Percentiles rank a stretch among this genome's conserved stretches.
These are phyloP conservation scores for Xerus rutilus DNA, from an alignment of 2,797 vertebrate genomes.

Conservation along the genomic window DNA sequence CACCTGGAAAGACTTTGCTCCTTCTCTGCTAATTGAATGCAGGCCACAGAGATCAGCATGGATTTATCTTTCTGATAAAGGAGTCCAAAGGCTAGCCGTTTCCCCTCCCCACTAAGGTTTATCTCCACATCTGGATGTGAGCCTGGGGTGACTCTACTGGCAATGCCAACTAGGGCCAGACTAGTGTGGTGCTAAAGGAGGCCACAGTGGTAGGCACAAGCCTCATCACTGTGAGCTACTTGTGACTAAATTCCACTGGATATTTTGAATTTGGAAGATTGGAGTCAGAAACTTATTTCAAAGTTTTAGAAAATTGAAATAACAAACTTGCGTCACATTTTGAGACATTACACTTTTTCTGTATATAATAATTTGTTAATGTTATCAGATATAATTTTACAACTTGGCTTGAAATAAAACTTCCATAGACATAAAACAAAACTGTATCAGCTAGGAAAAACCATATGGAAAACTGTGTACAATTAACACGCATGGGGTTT, in stretches of 20 bases:
- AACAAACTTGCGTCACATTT: background rate
- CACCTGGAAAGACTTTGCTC: background rate
- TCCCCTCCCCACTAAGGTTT: background rate
- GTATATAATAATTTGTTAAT: background rate
- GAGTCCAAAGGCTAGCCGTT: background rate
- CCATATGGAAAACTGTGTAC: background rate
- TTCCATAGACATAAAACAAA: slow-evolving; percentile 36
- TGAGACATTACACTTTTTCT: background rate
- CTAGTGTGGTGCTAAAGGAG: accelerated
- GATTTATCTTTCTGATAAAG: slow-evolving; percentile 7
- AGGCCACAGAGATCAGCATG: background rate
- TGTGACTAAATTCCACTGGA: background rate
- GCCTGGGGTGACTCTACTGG: background rate
- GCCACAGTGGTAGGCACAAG: background rate
- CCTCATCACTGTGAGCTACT: background rate
- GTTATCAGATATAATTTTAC: background rate
- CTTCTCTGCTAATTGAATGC: slow-evolving; percentile 28
- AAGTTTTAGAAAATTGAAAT: background rate
- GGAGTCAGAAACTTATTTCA: background rate
- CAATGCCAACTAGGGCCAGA: background rate
- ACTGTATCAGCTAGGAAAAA: background rate
- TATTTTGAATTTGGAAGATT: background rate
- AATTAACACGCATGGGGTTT: background rate
- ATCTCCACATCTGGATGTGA: background rate
- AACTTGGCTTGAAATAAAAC: background rate